These are phyloP conservation scores for Sitta europaea DNA, from an alignment of 2,113 vertebrate species.

Conservation along the genomic window DNA sequence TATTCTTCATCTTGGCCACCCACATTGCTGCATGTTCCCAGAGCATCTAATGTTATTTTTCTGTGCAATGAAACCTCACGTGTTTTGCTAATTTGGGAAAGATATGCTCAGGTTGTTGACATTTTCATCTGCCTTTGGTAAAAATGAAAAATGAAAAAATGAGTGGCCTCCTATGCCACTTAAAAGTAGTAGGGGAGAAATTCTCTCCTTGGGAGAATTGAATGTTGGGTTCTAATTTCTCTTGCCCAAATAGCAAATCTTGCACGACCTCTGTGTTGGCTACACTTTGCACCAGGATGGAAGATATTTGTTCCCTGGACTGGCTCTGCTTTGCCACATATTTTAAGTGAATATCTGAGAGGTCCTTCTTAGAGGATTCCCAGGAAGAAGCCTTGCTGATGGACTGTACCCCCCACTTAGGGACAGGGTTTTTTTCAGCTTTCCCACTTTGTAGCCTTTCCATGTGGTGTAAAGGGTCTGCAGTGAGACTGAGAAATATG, in stretches of 20 bases:
- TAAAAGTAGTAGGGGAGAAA: background rate
- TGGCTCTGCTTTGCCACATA: background rate
- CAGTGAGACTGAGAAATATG: background rate
- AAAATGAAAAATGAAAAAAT: background rate
- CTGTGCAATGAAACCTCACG: background rate
- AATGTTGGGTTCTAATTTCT: background rate
- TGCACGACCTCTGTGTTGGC: background rate
- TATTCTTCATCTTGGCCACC: conserved; percentile 29
- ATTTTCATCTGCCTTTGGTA: background rate
- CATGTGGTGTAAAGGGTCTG: background rate
- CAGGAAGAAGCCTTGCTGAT: background rate
- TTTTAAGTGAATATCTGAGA: background rate
- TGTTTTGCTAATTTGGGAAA: conserved; percentile 10
- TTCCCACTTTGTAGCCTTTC: background rate
- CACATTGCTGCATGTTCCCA: conserved; percentile 2
- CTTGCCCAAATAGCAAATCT: background rate
- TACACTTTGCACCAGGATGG: background rate
- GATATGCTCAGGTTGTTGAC: background rate
- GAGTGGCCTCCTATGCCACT: background rate
- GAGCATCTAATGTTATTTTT: conserved; percentile 16
- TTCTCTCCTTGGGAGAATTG: background rate
- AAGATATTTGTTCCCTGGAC: background rate
- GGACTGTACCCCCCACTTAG: background rate
- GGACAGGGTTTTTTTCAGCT: background rate
- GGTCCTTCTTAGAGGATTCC: background rate